Base-by-base conservation (phyloP, 2,113 vertebrate species). In the Epinephelus lanceolatus region DNA sequence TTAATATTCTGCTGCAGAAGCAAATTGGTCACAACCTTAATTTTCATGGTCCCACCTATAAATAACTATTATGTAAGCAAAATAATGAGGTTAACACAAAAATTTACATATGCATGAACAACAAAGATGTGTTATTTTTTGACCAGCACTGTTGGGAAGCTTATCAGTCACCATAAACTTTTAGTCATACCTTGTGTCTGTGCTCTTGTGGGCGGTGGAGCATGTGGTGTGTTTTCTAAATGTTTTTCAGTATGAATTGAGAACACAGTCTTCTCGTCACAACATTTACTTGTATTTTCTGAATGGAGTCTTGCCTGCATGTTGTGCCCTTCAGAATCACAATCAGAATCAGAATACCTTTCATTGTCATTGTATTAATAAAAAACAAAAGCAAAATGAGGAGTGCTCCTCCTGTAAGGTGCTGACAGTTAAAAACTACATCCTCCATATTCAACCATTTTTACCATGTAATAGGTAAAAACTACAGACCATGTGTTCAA, bases 31-130 rank as follows among this genome's bases (percentile, higher is more conserved):
- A 25, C 67, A 33, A 49, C 63, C 59, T 33, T 80, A 45, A 74
- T 80, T 80, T 70, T 9, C 61, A 73, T n/a, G 27, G 59, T n/a
- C n/a, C 62, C 52, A n/a, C 59, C 57, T 45, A 70, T 76, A 74
- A 83, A 80, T 69, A 67, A 74, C 68, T 25, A 33, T 76, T 79
- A 68, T 60, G 55, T n/a, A 62, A 79, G 51, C 19, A 40, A 73
- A 71, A 66, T 61, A 88, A 73, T 73, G 62, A 81, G 71, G 45
- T 45, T 25, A 57, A 49, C 37, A 80, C 21, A 11, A 25, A 37
- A 55, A 80, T 71, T 71, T 47, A 19, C 66, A 76, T 65, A 71
- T 75, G 65, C 52, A 12, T 37, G 42, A 47, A 69, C n/a, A 63
- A 71, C 47, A 77, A 37, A 45, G 5, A 56, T 15, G 61, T 37